Base-by-base conservation (phyloP, 2,888 invertebrate genomes). In the Cryptophagus acutangulus region DNA sequence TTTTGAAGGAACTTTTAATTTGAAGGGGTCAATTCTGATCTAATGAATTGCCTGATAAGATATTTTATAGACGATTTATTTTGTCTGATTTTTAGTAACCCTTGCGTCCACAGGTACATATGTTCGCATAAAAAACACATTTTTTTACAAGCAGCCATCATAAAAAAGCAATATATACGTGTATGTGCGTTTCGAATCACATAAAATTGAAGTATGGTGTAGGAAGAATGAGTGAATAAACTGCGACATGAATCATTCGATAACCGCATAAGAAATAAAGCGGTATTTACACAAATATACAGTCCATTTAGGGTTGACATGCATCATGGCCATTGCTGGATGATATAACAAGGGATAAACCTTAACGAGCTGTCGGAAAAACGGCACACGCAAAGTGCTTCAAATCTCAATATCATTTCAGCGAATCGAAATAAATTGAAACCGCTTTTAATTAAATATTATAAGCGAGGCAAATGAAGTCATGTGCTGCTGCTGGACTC, bases 321-420 rank as follows among this genome's bases (percentile, higher is more conserved):
- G 40, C 41, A 40, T 48, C 41, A 33, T 40, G 45, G 41, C 38
- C 41, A 46, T 46, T 48, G 6, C 24, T n/a, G n/a, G 24, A 20
- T 20, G 40, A n/a, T 41, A 41, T 49, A 49, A 46, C 46, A 42
- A 46, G 46, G 49, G 46, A 42, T 46, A 49, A 49, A 44, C 43
- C 35, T 34, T 46, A 48, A 48, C 45, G 46, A 48, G 45, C 48
- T 43, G 46, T 48, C 48, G 35, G 17, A 36, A 40, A 43, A 31
- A 15, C 15, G 31, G 12, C 31, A 31, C 14, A 15, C 6, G 24
- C n/a, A 20, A 20, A 20, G 6, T 20, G 24, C 6, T 20, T n/a
- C n/a, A 20, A 20, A 20, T 20, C 24, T n/a, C n/a, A 20, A 20
- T 20, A 20, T 20, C 6, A 20, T 8, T 20, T 20, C 6, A 9